Evolutionary conservation across 2,888 invertebrate species (phyloP).

Genomic region (Polyommatus icarus): DNA sequence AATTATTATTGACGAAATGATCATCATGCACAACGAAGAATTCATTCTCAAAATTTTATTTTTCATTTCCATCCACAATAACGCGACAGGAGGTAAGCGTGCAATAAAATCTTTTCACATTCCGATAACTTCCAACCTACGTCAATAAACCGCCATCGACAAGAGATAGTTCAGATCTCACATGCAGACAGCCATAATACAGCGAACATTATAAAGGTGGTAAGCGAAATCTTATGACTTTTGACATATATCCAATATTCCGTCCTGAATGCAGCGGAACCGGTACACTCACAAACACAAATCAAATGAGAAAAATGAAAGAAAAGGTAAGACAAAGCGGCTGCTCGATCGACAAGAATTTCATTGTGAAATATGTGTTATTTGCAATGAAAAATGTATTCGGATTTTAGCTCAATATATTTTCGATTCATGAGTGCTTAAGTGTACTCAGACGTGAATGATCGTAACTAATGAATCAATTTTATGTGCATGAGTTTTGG

Average conservation of each 20-base stretch:
- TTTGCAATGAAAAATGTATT: slow-evolving; percentile 67
- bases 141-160: slow-evolving; percentile 31
- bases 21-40: neutral
- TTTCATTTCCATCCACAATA: neutral
- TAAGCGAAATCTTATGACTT: slow-evolving; percentile 56
- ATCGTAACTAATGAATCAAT: slow-evolving; percentile 26
- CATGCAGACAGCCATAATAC: slow-evolving; percentile 47
- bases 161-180: slow-evolving; percentile 35
- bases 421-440: slow-evolving; percentile 36
- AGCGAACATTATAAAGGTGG: slow-evolving; percentile 58
- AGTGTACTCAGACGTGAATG: slow-evolving; percentile 34
- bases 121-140: slow-evolving; percentile 22
- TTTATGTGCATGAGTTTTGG: slow-evolving; percentile 16
- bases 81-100: neutral
- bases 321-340: slow-evolving; percentile 65
- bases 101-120: slow-evolving; percentile 20
- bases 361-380: slow-evolving; percentile 70
- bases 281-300: slow-evolving; percentile 69
- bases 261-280: slow-evolving; percentile 59
- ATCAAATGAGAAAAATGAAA: slow-evolving; percentile 63
- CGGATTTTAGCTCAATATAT: slow-evolving; percentile 60
- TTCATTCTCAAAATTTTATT: neutral
- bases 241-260: slow-evolving; percentile 73
- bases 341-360: slow-evolving; percentile 67
- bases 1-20: neutral